A percentile compares a stretch with the other conserved stretches of the same genome.
phyloP scores from a whole-genome alignment of 1,140 invertebrate species.

The Agrypnia vestita region DNA sequence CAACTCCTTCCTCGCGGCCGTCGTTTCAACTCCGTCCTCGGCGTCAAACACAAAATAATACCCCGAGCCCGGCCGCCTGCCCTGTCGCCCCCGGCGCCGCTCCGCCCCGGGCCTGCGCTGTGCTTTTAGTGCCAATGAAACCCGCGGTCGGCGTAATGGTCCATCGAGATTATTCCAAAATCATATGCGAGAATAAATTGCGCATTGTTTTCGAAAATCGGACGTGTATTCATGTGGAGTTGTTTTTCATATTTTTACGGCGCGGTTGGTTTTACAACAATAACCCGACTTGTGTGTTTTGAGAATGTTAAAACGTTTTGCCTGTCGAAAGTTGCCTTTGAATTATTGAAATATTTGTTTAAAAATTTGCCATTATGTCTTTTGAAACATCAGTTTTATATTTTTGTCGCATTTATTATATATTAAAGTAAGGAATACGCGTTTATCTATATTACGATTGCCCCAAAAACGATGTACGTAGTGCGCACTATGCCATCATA shows the following conservation, averaged over 20 bases:
- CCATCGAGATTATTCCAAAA: constrained; percentile 11
- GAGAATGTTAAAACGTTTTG: neutral
- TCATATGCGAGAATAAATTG: constrained; percentile 17
- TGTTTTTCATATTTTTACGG: neutral
- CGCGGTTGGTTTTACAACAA: neutral
- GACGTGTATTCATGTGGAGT: neutral
- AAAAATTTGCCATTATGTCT: too few relatives aligned
- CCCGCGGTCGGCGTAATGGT: constrained; percentile 10
- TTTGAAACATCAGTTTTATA: too few relatives aligned
- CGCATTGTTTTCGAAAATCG: constrained; percentile 13
- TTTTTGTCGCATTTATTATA: too few relatives aligned
- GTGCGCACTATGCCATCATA: too few relatives aligned
- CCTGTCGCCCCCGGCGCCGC: neutral
- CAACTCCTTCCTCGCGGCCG: constrained; percentile 49
- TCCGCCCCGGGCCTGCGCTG: neutral
- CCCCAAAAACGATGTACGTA: too few relatives aligned
- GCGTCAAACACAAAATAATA: constrained; percentile 42
- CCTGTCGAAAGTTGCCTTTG: neutral
- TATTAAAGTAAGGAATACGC: too few relatives aligned
- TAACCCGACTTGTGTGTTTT: neutral
- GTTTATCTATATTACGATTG: too few relatives aligned
- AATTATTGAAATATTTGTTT: neutral
- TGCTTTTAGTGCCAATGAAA: neutral
- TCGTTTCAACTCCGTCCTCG: too few relatives aligned
- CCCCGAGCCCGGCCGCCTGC: neutral